phyloP scores from a whole-genome alignment of 2,888 invertebrate species.

The Latrodectus hesperus region DNA sequence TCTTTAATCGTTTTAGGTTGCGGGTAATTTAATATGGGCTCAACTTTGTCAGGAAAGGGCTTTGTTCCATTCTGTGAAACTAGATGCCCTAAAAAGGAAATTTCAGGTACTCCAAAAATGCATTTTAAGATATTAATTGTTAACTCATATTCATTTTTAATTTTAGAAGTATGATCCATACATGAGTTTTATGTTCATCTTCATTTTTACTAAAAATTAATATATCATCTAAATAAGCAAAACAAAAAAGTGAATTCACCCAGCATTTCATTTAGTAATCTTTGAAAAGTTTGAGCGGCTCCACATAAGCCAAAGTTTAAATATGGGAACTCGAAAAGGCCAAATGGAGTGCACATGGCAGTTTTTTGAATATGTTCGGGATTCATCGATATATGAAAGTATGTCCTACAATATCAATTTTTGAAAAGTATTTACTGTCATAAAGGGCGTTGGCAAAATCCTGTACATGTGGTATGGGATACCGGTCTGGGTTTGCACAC shows the following conservation, averaged over 20 bases:
- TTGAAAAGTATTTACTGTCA: constrained; percentile 70
- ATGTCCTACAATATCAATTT: constrained; percentile 72
- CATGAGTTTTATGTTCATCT: too few relatives aligned
- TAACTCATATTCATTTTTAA: too few relatives aligned
- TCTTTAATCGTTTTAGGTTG: too few relatives aligned
- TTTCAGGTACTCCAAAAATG: too few relatives aligned
- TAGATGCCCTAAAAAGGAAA: too few relatives aligned
- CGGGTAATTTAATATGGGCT: too few relatives aligned
- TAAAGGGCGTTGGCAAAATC: constrained; percentile 72
- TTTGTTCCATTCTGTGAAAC: too few relatives aligned
- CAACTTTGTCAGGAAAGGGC: too few relatives aligned
- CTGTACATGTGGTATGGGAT: constrained; percentile 74
- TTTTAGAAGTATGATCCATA: too few relatives aligned
- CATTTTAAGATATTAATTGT: too few relatives aligned
- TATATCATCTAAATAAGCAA: constrained; percentile 74
- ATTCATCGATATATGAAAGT: constrained; percentile 74
- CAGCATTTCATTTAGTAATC: constrained; percentile 71
- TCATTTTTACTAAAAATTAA: too few relatives aligned
- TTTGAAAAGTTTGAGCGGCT: too few relatives aligned
- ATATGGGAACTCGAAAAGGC: constrained; percentile 73
- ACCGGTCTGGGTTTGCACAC: constrained; percentile 73
- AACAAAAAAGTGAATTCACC: constrained; percentile 72
- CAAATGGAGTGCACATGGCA: constrained; percentile 74
- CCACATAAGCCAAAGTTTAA: constrained; percentile 75
- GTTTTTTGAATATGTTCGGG: constrained; percentile 74